Evolutionary conservation across 2,113 vertebrate genomes (phyloP).

Genomic region (Lanius collurio): DNA sequence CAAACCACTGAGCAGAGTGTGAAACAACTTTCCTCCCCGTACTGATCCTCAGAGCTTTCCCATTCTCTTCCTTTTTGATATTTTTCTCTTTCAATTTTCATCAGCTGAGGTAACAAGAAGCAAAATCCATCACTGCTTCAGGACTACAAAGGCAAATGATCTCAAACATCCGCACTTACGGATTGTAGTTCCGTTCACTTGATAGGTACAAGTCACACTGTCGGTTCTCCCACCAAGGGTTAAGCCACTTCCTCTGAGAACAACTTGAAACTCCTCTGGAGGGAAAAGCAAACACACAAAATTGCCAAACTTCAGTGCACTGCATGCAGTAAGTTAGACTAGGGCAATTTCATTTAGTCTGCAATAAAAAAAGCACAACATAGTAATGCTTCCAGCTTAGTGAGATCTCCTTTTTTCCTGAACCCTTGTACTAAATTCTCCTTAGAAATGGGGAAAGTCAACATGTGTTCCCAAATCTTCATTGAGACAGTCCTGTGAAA

Average conservation of each 20-base stretch:
- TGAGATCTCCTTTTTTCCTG: background rate
- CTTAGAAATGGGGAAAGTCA: background rate
- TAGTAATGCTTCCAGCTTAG: background rate
- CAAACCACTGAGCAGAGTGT: background rate
- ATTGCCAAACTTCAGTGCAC: background rate
- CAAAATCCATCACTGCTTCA: background rate
- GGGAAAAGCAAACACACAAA: background rate
- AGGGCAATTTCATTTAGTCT: background rate
- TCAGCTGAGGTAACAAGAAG: background rate
- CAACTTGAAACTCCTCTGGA: slow-evolving; percentile 90
- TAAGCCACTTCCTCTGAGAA: slow-evolving; percentile 88
- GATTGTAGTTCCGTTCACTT: slow-evolving; percentile 76
- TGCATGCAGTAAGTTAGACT: background rate
- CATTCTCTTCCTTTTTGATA: background rate
- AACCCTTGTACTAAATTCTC: background rate
- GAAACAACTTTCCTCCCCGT: background rate
- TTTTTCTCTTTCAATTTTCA: background rate
- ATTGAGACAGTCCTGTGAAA: background rate
- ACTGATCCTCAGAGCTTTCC: background rate
- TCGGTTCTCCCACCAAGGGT: slow-evolving; percentile 69
- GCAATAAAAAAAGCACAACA: background rate
- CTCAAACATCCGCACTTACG: slow-evolving; percentile 72
- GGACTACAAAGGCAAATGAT: background rate
- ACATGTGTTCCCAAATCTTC: background rate
- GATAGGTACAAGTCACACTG: slow-evolving; percentile 80